Base-by-base conservation (phyloP, 2,113 vertebrate genomes). In the Poeciliopsis occidentalis region DNA sequence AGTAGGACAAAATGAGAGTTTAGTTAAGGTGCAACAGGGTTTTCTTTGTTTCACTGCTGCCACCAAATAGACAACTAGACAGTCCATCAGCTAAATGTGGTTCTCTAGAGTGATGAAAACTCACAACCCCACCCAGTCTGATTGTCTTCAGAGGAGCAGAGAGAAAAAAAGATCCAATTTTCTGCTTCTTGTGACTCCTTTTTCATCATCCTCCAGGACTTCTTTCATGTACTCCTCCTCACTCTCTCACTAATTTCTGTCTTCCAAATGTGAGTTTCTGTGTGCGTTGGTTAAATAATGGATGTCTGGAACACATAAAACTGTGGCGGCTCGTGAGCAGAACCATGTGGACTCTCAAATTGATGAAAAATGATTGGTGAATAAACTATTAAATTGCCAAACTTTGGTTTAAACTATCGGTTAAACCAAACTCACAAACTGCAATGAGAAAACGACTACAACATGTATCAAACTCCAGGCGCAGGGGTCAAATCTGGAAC, bases 81-180 rank as follows among this genome's bases (percentile, higher is more conserved):
- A 60, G 19, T 34, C 70, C 26, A 30, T 66, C 51, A 51, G 64
- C 65, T 44, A 68, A 76, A 71, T 27, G 44, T 10, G 63, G 62
- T 64, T 69, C 78, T 78, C 69, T 66, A 41, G 65, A 63, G 27
- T 67, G 78, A 73, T 61, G 80, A 75, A 79, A 82, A 76, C 69
- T 87, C 79, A 64, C 79, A 85, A 85, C 69, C 85, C 39, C 68
- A 44, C 44, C 32, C 63, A 65, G 84, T 61, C 69, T 27, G 32
- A 78, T 72, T 60, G 79, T 80, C 75, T 88, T 78, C 73, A 60
- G 57, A 32, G 26, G 57, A 85, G 80, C 63, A 37, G 64, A 69
- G 22, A 57, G 34, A 72, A 68, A 79, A 79, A 83, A 39, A 60
- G 78, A 91, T 87, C 86, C 84, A 83, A 87, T 91, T 91, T 81